These are phyloP conservation scores for Schizopygopsis malacanthus DNA, from an alignment of 2,797 vertebrate genomes.

Conservation along the genomic window DNA sequence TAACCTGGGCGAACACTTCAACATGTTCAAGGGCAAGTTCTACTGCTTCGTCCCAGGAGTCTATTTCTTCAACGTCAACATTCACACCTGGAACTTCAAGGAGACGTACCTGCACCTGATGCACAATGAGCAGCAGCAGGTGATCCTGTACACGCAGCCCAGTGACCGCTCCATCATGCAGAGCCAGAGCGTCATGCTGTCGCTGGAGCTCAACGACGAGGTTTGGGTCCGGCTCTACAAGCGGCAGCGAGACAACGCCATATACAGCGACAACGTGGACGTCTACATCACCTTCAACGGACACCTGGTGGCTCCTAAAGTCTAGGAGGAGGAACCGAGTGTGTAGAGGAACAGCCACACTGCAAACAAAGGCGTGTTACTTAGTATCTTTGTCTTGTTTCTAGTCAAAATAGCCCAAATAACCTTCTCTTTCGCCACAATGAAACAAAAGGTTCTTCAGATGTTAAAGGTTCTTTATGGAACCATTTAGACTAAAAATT, in stretches of 20 bases:
- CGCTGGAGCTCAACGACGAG: slow-evolving; percentile 79
- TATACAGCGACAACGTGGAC: slow-evolving; percentile 92
- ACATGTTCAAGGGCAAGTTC: slow-evolving; percentile 90
- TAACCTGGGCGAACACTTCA: slow-evolving; percentile 86
- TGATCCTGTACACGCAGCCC: slow-evolving; percentile 92
- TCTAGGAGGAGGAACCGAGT: slow-evolving; percentile 60
- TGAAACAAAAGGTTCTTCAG: no score
- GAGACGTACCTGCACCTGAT: slow-evolving; percentile 96
- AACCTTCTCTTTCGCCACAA: no score
- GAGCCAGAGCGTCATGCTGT: slow-evolving; percentile 94
- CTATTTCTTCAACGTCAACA: slow-evolving; percentile 94
- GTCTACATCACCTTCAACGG: slow-evolving; percentile 94
- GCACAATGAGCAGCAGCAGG: slow-evolving; percentile 83
- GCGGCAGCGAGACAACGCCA: slow-evolving; percentile 89
- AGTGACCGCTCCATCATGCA: slow-evolving; percentile 98
- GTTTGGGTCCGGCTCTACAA: slow-evolving; percentile 94
- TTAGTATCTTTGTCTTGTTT: background rate
- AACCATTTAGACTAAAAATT: no score
- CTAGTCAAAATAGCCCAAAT: background rate
- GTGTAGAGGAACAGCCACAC: background rate
- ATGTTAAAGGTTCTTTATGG: no score
- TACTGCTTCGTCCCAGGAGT: slow-evolving; percentile 82
- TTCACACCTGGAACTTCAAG: slow-evolving; percentile 99
- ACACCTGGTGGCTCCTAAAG: slow-evolving; percentile 81
- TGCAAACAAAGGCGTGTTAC: background rate